Percentiles rank a stretch among this genome's conserved stretches.
Conservation (phyloP, 1,140 invertebrate species). For the Lepidurus couesii region DNA sequence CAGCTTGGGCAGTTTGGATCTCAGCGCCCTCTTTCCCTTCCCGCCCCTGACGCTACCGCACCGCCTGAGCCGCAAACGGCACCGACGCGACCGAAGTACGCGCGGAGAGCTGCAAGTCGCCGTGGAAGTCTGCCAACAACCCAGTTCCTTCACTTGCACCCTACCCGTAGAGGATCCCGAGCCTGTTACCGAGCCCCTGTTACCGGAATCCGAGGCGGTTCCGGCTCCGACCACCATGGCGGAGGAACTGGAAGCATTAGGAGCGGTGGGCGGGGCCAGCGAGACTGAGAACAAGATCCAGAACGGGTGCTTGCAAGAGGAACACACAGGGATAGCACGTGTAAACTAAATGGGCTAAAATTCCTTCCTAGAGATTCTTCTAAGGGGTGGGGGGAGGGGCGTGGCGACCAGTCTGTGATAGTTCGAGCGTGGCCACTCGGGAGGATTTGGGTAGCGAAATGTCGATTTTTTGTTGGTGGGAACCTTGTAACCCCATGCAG, state of each 20-base stretch:
- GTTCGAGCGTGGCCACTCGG: too few species aligned
- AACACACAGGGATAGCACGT: too few species aligned
- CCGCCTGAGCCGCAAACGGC: not conserved
- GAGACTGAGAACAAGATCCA: too few species aligned
- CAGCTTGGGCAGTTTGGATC: constrained; percentile 32
- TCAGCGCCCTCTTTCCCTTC: constrained; percentile 25
- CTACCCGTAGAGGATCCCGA: not conserved
- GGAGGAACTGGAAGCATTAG: too few species aligned
- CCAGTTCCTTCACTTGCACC: not conserved
- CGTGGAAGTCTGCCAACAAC: constrained; percentile 26
- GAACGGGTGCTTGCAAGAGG: too few species aligned
- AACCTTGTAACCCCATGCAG: not conserved
- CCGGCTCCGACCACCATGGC: too few species aligned
- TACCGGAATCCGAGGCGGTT: too few species aligned
- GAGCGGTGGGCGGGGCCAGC: too few species aligned
- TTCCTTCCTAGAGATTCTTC: too few species aligned
- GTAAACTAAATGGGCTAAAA: too few species aligned
- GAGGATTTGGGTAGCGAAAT: not conserved
- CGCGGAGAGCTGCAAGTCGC: constrained; percentile 24
- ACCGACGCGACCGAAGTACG: constrained; percentile 16
- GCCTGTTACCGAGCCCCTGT: not conserved
- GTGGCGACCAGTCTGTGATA: too few species aligned
- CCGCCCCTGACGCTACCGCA: constrained; percentile 26
- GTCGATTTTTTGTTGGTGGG: not conserved
- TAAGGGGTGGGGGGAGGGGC: too few species aligned